Evolutionary conservation across 2,797 vertebrate genomes (phyloP).

Genomic region (Karalla daura): DNA sequence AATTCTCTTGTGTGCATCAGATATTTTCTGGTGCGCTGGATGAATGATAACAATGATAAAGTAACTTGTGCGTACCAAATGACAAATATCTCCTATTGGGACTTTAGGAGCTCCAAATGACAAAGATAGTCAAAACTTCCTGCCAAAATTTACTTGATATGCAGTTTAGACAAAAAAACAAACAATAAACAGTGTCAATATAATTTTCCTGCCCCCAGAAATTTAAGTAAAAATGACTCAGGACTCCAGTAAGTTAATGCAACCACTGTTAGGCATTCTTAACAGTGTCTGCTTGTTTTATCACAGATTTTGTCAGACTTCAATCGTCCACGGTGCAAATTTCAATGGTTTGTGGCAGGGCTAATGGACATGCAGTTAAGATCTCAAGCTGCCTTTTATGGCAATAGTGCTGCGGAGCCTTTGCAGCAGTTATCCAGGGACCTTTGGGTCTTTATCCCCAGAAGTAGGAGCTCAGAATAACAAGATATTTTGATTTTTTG

Average conservation of each 20-base stretch:
- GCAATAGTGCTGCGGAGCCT: conserved; percentile 66
- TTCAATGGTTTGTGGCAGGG: conserved; percentile 30
- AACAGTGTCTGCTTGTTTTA: not conserved
- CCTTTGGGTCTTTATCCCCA: conserved; percentile 36
- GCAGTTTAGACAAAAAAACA: not conserved
- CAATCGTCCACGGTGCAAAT: conserved; percentile 6
- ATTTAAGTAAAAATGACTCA: not conserved
- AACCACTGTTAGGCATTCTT: not conserved
- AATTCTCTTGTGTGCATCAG: no score
- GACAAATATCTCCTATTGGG: no score
- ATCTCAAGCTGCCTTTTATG: conserved; percentile 81
- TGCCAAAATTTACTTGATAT: not conserved
- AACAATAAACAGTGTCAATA: not conserved
- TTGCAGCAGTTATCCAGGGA: conserved; percentile 67
- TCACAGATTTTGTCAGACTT: not conserved
- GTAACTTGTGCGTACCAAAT: no score
- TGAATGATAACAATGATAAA: no score
- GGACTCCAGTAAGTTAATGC: not conserved
- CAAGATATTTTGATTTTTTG: conserved; percentile 7
- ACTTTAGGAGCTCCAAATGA: no score
- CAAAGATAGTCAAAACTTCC: not conserved
- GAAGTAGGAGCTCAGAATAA: conserved; percentile 40
- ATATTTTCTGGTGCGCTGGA: no score
- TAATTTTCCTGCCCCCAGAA: not conserved
- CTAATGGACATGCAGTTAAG: conserved; percentile 53